A percentile compares a stretch with the other conserved stretches of the same genome.
phyloP scores from a whole-genome alignment of 2,888 invertebrate genomes.

The Scrobipalpa costella region DNA sequence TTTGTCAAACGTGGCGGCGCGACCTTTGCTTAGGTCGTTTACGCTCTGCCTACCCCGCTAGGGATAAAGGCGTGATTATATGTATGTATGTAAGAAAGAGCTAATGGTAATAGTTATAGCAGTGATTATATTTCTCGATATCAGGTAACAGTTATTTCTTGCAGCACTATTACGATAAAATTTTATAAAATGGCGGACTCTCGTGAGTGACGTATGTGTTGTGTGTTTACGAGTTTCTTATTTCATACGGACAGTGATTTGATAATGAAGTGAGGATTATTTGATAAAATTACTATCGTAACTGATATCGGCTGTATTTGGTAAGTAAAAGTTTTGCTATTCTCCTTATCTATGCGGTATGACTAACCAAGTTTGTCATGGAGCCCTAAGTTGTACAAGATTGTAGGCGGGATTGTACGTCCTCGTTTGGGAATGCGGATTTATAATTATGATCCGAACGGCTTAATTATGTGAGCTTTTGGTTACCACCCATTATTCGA shows the following conservation, averaged over 20 bases:
- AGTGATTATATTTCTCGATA: neutral
- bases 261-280: conserved; percentile 62
- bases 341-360: conserved; percentile 30
- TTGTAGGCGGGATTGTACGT: conserved; percentile 61
- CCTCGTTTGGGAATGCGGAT: conserved; percentile 37
- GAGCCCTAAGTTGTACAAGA: conserved; percentile 49
- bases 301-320: conserved; percentile 48
- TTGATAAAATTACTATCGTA: conserved; percentile 45
- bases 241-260: conserved; percentile 52
- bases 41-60: too few relatives aligned
- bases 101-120: neutral
- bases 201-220: conserved; percentile 76
- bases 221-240: conserved; percentile 69
- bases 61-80: too few relatives aligned
- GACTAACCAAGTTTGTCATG: conserved; percentile 47
- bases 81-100: too few relatives aligned
- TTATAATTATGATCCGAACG: conserved; percentile 7
- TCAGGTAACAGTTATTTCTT: neutral
- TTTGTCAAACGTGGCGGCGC: too few relatives aligned
- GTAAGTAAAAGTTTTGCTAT: conserved; percentile 46
- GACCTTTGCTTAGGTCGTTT: too few relatives aligned
- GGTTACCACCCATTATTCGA: neutral
- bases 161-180: conserved; percentile 27
- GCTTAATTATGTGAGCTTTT: neutral
- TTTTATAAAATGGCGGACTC: conserved; percentile 74